Evolutionary conservation across 2,888 invertebrate genomes (phyloP).

Genomic region (Digitonthophagus gazella): DNA sequence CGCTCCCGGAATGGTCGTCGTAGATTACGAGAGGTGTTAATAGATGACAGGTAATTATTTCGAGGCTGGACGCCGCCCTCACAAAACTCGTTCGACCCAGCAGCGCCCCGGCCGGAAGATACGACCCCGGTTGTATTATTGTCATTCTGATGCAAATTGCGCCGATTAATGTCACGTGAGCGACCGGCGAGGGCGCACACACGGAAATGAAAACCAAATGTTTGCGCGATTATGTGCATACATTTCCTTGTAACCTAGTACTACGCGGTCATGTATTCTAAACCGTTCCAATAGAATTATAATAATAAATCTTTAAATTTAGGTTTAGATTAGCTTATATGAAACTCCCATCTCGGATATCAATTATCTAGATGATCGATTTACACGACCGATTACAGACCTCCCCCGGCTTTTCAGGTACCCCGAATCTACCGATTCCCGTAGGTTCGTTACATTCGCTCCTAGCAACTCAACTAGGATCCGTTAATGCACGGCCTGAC

Average conservation of each 20-base stretch:
- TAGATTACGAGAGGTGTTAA: constrained; percentile 35
- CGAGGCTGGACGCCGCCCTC: constrained; percentile 31
- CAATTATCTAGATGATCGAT: background rate
- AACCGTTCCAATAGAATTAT: no score
- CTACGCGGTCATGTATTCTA: background rate
- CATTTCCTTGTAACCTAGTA: constrained; percentile 5
- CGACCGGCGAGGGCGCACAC: background rate
- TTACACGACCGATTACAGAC: background rate
- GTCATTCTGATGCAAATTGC: constrained; percentile 29
- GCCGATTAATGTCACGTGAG: constrained; percentile 26
- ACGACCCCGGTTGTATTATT: constrained; percentile 24
- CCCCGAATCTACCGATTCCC: background rate
- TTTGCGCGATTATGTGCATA: constrained; percentile 28
- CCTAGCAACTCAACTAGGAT: background rate
- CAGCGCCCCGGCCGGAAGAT: constrained; percentile 22
- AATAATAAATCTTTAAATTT: no score
- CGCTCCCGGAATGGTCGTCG: constrained; percentile 20
- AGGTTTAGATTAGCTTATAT: no score
- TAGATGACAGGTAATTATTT: constrained; percentile 37
- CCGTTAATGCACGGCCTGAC: constrained; percentile 6
- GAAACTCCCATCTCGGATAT: no score
- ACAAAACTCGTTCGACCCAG: background rate
- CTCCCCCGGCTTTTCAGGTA: background rate
- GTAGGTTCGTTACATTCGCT: background rate
- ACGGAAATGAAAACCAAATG: constrained; percentile 25